These are phyloP conservation scores for Porites rus DNA, from an alignment of 92 coral and sea anemone genomes.

Conservation along the genomic window DNA sequence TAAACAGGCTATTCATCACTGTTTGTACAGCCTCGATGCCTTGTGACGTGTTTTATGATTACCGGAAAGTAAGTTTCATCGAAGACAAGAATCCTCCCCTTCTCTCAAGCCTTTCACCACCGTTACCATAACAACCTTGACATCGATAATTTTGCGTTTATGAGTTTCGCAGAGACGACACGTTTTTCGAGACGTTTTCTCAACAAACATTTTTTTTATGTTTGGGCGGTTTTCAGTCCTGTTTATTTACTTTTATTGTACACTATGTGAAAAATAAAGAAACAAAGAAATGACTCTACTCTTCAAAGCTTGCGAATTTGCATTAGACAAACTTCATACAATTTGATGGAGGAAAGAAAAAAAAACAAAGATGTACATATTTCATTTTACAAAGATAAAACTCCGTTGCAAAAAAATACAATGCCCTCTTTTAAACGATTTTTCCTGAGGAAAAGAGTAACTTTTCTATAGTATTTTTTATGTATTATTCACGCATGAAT, in stretches of 20 bases:
- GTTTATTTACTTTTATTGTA: slow-evolving; percentile 6
- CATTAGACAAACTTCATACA: not conserved
- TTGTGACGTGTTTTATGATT: slow-evolving; percentile 19
- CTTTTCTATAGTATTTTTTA: not conserved
- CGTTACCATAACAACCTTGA: slow-evolving; percentile 35
- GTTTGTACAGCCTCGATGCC: slow-evolving; percentile 26
- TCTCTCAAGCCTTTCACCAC: not conserved
- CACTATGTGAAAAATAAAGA: not conserved
- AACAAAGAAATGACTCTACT: not conserved
- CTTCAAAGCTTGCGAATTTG: slow-evolving; percentile 10
- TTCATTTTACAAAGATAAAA: not conserved
- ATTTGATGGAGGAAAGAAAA: not conserved
- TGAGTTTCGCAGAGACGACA: too few relatives aligned
- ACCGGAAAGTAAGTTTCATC: slow-evolving; percentile 27
- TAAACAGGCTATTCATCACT: slow-evolving; percentile 7
- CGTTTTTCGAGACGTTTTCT: too few relatives aligned
- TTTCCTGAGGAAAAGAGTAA: not conserved
- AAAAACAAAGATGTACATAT: not conserved
- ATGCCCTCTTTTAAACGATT: not conserved
- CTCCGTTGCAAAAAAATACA: not conserved
- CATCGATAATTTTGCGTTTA: not conserved
- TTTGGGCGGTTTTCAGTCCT: not conserved
- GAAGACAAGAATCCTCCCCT: slow-evolving; percentile 7
- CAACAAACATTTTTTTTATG: not conserved
- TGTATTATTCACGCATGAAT: not conserved